Conservation (phyloP, 1,140 invertebrate species). For the Cotesia vestalis region DNA sequence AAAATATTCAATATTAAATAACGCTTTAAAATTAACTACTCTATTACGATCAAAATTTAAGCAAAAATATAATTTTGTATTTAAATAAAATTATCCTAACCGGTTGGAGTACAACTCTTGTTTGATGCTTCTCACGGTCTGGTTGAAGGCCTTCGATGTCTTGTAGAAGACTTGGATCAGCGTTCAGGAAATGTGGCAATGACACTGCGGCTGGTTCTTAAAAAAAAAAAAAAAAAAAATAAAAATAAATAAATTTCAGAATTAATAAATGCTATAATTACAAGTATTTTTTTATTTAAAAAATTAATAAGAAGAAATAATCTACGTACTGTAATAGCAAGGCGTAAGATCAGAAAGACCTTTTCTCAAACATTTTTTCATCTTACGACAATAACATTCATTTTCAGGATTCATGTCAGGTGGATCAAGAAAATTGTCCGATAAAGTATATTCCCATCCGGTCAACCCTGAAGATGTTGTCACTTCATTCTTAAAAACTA, state of each 20-base stretch:
- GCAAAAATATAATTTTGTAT: not conserved
- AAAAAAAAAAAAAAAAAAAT: slow-evolving; percentile 46
- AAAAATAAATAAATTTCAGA: slow-evolving; percentile 16
- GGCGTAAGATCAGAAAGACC: slow-evolving; percentile 74
- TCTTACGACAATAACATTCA: slow-evolving; percentile 70
- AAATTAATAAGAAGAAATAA: slow-evolving; percentile 19
- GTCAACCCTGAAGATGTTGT: slow-evolving; percentile 55
- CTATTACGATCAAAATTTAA: not conserved
- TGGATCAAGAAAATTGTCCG: slow-evolving; percentile 68
- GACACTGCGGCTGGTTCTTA: slow-evolving; percentile 76
- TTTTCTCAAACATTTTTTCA: slow-evolving; percentile 66
- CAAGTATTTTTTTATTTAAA: not conserved
- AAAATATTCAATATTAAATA: not conserved
- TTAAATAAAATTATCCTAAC: slow-evolving; percentile 56
- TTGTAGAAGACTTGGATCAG: slow-evolving; percentile 72
- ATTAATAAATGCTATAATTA: not conserved
- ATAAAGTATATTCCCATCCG: slow-evolving; percentile 64
- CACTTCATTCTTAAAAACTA: slow-evolving; percentile 63
- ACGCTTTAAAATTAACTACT: not conserved
- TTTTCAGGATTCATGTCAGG: slow-evolving; percentile 69
- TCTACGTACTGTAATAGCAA: slow-evolving; percentile 76
- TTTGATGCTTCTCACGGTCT: slow-evolving; percentile 67
- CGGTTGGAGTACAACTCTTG: slow-evolving; percentile 66
- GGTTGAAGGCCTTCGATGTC: slow-evolving; percentile 75
- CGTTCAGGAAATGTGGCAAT: slow-evolving; percentile 81